Base-by-base conservation (phyloP, 2,797 vertebrate species). In the Phoeniculus purpureus region DNA sequence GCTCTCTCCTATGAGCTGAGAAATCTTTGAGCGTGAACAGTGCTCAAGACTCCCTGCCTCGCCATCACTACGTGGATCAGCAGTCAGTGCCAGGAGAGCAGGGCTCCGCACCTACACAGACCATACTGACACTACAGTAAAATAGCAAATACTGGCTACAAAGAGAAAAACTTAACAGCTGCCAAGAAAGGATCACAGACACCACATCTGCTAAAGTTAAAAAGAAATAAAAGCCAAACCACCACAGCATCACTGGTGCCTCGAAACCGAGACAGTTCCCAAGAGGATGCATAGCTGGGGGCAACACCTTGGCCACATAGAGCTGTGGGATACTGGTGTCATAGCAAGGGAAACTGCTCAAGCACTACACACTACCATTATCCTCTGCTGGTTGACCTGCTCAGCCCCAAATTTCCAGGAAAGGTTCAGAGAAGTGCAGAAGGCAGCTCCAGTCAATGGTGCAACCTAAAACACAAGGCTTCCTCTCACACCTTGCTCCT, bases 311-410 rank as follows among this genome's bases (percentile, higher is more conserved):
- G 50, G 20, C 77, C 5, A 7, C 37, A 12, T 0, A 26, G 51
- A 31, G 50, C 45, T 19, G 5, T 12, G 48, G 52, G 10, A 27
- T 12, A 32, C 6, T 8, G 25, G 94, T 31, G 21, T 31, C 48
- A 43, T 5, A 10, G 26, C 2, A 1, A 81, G 47, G 60, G 45
- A 81, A 86, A 65, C 4, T 12, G n/a, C 3, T 87, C 65, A 86
- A 80, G 68, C 60, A 55, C 32, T 16, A 15, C 47, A 64, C 18
- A 8, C 80, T 66, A 85, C 86, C 89, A 85, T 60, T 81, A 92
- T 91, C 72, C 80, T 92, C 94, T 72, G 58, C 80, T 91, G 84
- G 90, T 15, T 88, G 55, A 64, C 32, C 21, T 51, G 21, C 65
- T 31, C 47, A 31, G 78, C 23, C 74, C 60, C 84, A 68, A 3